A percentile compares a stretch with the other conserved stretches of the same genome.
Conservation (phyloP, 2,888 invertebrate genomes). For the Tenthredo mesomela region DNA sequence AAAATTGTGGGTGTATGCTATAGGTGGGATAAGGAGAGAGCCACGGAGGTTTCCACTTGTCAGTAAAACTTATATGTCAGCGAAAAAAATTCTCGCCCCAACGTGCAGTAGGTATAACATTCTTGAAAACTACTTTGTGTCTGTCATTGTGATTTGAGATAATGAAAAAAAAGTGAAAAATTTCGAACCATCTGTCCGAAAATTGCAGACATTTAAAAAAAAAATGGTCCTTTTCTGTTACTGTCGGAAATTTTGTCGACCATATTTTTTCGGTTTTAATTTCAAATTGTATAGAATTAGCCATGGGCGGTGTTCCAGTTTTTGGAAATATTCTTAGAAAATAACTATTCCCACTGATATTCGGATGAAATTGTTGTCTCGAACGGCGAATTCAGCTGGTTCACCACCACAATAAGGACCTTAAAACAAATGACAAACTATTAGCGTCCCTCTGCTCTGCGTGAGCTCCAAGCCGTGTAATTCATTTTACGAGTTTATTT, state of each 20-base stretch:
- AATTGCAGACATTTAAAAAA: background rate
- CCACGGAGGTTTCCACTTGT: background rate
- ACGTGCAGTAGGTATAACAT: background rate
- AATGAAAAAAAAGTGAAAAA: background rate
- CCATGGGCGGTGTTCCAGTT: background rate
- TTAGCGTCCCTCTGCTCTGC: constrained; percentile 57
- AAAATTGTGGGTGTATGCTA: background rate
- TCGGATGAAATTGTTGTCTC: background rate
- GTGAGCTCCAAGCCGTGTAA: constrained; percentile 64
- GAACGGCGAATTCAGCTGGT: background rate
- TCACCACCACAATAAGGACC: constrained; percentile 48
- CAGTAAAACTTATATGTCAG: constrained; percentile 16
- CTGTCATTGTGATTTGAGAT: background rate
- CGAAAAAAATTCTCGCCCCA: background rate
- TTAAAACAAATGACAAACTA: constrained; percentile 72
- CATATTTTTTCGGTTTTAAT: background rate
- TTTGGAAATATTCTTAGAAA: background rate
- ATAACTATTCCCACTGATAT: background rate
- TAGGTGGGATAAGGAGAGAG: background rate
- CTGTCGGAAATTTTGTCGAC: background rate
- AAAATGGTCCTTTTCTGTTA: background rate
- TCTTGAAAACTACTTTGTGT: background rate
- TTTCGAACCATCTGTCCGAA: background rate
- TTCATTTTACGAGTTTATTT: constrained; percentile 73
- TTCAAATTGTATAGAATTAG: constrained; percentile 25